phyloP scores from a whole-genome alignment of 2,888 invertebrate genomes.

The Drosophila antonietae region DNA sequence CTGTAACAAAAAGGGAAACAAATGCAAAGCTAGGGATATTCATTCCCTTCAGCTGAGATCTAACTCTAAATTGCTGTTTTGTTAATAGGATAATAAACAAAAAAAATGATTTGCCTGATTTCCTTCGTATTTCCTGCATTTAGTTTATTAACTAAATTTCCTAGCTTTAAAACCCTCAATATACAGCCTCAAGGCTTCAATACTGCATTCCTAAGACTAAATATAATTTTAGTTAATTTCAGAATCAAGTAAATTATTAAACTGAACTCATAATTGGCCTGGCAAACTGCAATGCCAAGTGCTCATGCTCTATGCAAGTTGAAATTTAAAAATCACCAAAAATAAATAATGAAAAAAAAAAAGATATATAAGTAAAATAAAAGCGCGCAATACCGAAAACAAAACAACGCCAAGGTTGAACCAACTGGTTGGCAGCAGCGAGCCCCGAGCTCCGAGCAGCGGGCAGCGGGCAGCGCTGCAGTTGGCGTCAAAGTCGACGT shows the following conservation, averaged over 20 bases:
- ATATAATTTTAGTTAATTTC: background rate
- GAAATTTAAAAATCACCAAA: conserved; percentile 43
- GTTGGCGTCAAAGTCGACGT: conserved; percentile 33
- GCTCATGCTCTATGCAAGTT: conserved; percentile 42
- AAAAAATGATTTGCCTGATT: background rate
- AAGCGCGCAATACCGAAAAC: conserved; percentile 62
- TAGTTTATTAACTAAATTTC: background rate
- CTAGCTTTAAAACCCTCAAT: background rate
- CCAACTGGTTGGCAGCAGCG: conserved; percentile 67
- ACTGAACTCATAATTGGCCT: background rate
- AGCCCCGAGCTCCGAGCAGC: background rate
- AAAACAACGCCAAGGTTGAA: conserved; percentile 65
- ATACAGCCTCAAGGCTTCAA: background rate
- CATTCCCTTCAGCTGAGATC: background rate
- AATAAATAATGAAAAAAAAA: conserved; percentile 36
- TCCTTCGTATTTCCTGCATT: background rate
- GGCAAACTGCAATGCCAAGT: conserved; percentile 24
- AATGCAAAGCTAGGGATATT: background rate
- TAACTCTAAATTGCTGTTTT: background rate
- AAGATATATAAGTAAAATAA: conserved; percentile 32
- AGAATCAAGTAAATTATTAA: background rate
- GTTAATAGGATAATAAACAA: no score
- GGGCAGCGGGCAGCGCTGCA: conserved; percentile 28
- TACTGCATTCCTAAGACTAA: background rate
- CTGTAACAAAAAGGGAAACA: no score